These are phyloP conservation scores for Sternotherus odoratus DNA, from an alignment of 2,797 vertebrate species.

Conservation along the genomic window DNA sequence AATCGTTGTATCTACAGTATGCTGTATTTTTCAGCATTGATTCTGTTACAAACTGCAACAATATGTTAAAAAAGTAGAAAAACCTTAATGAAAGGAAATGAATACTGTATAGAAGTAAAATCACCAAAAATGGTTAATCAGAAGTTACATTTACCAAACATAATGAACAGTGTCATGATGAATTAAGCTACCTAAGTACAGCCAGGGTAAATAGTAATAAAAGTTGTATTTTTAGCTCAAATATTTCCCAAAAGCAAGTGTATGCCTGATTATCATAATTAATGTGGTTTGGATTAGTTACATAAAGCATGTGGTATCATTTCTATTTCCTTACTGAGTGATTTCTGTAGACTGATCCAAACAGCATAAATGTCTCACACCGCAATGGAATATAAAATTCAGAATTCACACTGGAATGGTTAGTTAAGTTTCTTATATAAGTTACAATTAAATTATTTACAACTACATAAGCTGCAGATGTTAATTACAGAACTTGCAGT, in stretches of 20 bases:
- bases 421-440: neutral
- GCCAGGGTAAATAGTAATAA: neutral
- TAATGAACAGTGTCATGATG: neutral
- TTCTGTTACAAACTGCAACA: neutral
- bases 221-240: neutral
- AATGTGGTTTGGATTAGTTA: neutral
- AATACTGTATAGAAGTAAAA: neutral
- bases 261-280: neutral
- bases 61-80: neutral
- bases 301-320: neutral
- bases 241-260: neutral
- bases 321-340: neutral
- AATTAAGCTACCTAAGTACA: fast-evolving
- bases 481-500: neutral
- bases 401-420: neutral
- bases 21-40: neutral
- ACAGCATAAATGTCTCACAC: neutral
- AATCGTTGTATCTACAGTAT: fast-evolving
- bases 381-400: neutral
- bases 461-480: neutral
- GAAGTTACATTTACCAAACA: neutral
- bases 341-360: neutral
- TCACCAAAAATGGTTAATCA: neutral
- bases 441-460: neutral
- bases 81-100: neutral